Evolutionary conservation across 2,888 invertebrate genomes (phyloP), one percentile per base, ranked within the genome.

Genomic region (Vanessa cardui): DNA sequence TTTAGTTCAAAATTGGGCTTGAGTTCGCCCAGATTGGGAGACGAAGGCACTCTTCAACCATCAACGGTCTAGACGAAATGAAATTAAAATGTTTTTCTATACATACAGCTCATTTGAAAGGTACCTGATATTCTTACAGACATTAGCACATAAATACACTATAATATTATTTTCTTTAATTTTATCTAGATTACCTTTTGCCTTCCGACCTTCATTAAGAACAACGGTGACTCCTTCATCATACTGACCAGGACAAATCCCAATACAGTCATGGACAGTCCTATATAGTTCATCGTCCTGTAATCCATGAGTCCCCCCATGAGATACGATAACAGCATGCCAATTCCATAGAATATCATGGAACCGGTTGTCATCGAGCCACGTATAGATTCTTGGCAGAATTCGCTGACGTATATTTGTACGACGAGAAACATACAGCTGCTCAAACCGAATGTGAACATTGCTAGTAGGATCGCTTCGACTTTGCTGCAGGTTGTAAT

Each of bases 341-440:
- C 91, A 0, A 88, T 46, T 0, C 80, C 80, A 45, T 82, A 84
- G 73, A 87, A 86, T 9, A 85, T 78, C 67, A 87, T 78, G 0
- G 82, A 70, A 0, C 81, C 78, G 1, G 89, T 80, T 0, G 85
- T 83, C 82, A 91, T 79, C 2, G 80, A 77, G 0, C 90, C 91
- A 31, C 90, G 75, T 21, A 90, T 83, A 2, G 84, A 85, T 58
- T 89, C 85, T 62, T 88, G 83, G 64, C 86, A 84, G 44, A 88
- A 80, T 72, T 91, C 91, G 39, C 86, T 80, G 52, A 88, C 74
- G 72, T 76, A 89, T 5, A 90, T 81, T 0, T 86, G 83, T 0
- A 81, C 78, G 2, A 85, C 76, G 0, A 89, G 70, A 60, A 85
- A 80, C 0, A 78, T 72, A 0, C 82, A 76, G 0, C 83, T 82